Evolutionary conservation across 2,888 invertebrate species (phyloP).

Genomic region (Tetranychus truncatus): DNA sequence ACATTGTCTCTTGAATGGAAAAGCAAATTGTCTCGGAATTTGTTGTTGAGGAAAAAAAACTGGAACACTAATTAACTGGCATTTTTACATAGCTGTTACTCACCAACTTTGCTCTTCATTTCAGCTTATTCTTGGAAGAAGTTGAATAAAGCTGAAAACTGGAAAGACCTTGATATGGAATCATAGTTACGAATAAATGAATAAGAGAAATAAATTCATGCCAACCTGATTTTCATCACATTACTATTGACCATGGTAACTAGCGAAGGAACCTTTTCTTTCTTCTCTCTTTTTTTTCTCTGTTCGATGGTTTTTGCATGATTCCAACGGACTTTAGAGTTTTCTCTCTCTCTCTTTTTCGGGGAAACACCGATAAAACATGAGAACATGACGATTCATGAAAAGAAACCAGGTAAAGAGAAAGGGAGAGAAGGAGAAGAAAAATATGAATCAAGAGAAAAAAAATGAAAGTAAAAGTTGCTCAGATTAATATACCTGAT

Average conservation of each 20-base stretch:
- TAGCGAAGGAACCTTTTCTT: not conserved
- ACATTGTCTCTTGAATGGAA: not conserved
- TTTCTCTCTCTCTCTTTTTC: not conserved
- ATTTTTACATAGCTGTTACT: not conserved
- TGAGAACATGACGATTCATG: not conserved
- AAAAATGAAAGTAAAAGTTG: not conserved
- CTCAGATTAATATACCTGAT: constrained; percentile 1
- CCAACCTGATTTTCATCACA: not conserved
- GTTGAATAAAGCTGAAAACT: not conserved
- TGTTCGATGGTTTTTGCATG: not conserved
- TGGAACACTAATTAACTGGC: not conserved
- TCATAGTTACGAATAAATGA: not conserved
- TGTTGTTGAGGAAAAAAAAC: not conserved
- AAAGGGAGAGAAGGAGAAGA: constrained; percentile 3
- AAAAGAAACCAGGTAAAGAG: not conserved
- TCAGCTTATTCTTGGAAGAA: not conserved
- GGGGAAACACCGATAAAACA: constrained; percentile 4
- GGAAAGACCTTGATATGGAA: not conserved
- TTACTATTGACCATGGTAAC: not conserved
- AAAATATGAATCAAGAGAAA: not conserved
- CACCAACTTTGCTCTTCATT: not conserved
- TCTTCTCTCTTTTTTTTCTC: not conserved
- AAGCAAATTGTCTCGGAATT: not conserved
- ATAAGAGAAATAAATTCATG: not conserved
- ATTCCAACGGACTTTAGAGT: not conserved